Percentiles rank a stretch among this genome's conserved stretches.
These are phyloP conservation scores for Trachymyrmex cornetzi DNA, from an alignment of 1,140 invertebrate species.

Conservation along the genomic window DNA sequence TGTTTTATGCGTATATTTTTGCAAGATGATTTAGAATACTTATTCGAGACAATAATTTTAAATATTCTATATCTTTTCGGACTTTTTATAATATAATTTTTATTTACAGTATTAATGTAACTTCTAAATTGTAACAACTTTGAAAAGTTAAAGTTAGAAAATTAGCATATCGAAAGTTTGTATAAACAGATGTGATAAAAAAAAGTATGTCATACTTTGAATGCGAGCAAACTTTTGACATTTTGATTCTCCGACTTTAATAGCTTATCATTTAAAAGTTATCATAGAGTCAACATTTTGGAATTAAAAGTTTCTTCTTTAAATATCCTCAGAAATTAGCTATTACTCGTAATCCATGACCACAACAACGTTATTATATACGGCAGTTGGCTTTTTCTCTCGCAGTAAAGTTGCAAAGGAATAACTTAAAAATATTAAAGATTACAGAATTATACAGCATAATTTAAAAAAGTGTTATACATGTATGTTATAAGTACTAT, in stretches of 20 bases:
- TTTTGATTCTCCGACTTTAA: slow-evolving; percentile 38
- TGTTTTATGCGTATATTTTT: neutral
- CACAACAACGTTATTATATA: neutral
- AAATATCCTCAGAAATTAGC: neutral
- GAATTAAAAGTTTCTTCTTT: slow-evolving; percentile 29
- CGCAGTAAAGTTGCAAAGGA: neutral
- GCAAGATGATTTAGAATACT: neutral
- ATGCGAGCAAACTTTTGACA: slow-evolving; percentile 30
- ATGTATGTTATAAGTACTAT: too few species aligned
- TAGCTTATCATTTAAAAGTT: slow-evolving; percentile 43
- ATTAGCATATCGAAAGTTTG: slow-evolving; percentile 15
- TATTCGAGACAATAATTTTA: neutral
- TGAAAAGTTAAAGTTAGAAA: neutral
- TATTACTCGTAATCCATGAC: neutral
- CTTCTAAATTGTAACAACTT: slow-evolving; percentile 9
- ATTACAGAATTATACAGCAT: neutral
- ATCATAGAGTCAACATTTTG: slow-evolving; percentile 3
- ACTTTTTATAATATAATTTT: slow-evolving; percentile 11
- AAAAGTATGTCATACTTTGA: neutral
- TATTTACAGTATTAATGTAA: neutral
- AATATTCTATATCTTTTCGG: neutral
- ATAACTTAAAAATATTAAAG: neutral
- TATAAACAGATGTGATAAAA: slow-evolving; percentile 4
- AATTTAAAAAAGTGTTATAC: neutral
- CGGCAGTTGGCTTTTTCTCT: neutral